Conservation (phyloP, 2,888 invertebrate genomes). For the Ochropleura plecta region DNA sequence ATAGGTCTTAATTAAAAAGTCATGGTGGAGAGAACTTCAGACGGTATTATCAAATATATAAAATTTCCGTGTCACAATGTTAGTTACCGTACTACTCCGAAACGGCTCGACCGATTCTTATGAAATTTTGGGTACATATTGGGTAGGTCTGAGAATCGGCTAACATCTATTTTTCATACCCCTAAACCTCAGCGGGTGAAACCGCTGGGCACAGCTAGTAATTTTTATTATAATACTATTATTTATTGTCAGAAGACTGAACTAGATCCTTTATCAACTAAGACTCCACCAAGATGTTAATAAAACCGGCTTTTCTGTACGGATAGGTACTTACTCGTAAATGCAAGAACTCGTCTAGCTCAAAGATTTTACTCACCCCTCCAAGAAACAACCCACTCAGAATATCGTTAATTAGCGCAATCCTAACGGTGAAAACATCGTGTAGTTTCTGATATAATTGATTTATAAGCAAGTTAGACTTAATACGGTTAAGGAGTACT, state of each 20-base stretch:
- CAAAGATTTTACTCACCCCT: slow-evolving; percentile 6
- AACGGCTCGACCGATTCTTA: no score
- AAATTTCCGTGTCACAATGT: no score
- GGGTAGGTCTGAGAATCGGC: no score
- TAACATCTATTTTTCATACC: no score
- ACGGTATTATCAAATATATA: no score
- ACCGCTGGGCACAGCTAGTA: no score
- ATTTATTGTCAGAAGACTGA: neutral
- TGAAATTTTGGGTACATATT: no score
- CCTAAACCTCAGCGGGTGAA: no score
- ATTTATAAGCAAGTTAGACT: slow-evolving; percentile 48
- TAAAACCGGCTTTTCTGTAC: slow-evolving; percentile 1
- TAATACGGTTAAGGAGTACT: slow-evolving; percentile 51
- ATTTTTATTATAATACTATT: no score
- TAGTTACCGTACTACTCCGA: no score
- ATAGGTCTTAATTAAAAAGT: neutral
- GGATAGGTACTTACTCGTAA: no score
- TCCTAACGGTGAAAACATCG: slow-evolving; percentile 46
- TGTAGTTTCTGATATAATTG: slow-evolving; percentile 45
- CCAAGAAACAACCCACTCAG: slow-evolving; percentile 21
- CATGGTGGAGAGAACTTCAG: neutral
- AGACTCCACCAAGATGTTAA: neutral
- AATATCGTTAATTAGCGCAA: slow-evolving; percentile 41
- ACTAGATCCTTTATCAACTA: neutral
- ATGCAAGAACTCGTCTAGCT: neutral